Percentiles rank a stretch among this genome's conserved stretches.
Evolutionary conservation across 64 coral and sea anemone species (phyloP).

Genomic region (Exaiptasia diaphana): DNA sequence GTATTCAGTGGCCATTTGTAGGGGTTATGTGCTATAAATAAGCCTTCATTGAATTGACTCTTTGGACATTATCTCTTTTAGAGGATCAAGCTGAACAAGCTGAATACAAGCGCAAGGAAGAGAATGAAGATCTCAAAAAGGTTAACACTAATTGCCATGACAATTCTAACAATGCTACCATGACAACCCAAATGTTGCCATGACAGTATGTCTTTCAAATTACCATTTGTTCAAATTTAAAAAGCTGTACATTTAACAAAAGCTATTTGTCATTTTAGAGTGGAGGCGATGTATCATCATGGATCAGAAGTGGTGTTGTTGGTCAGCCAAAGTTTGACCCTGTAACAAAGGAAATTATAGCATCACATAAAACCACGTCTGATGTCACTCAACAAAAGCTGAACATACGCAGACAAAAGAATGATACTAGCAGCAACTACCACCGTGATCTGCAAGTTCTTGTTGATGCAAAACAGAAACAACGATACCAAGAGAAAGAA

Average conservation of each 20-base stretch:
- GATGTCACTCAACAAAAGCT: slow-evolving; percentile 71
- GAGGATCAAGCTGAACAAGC: slow-evolving; percentile 54
- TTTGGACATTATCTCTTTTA: neutral
- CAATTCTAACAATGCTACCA: no score
- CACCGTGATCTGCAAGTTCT: slow-evolving; percentile 57
- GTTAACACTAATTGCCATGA: slow-evolving; percentile 12
- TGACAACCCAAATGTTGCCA: no score
- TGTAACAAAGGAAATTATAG: slow-evolving; percentile 61
- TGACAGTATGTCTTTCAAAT: no score
- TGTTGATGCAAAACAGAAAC: slow-evolving; percentile 36
- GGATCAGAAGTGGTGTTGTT: slow-evolving; percentile 61
- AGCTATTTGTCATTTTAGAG: no score
- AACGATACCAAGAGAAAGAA: slow-evolving; percentile 46
- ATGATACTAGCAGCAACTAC: slow-evolving; percentile 61
- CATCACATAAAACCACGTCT: slow-evolving; percentile 63
- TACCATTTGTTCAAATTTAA: no score
- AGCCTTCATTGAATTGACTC: neutral
- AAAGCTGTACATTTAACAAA: no score
- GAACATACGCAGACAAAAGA: slow-evolving; percentile 65
- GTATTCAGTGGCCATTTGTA: neutral
- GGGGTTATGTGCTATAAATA: neutral
- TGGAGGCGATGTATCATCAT: slow-evolving; percentile 65
- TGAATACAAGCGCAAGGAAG: slow-evolving; percentile 12
- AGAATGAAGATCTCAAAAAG: slow-evolving; percentile 57
- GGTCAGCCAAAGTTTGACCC: slow-evolving; percentile 74